Percentiles rank a stretch among this genome's conserved stretches.
These are phyloP conservation scores for Tribolium freemani DNA, from an alignment of 2,888 invertebrate species.

Conservation along the genomic window DNA sequence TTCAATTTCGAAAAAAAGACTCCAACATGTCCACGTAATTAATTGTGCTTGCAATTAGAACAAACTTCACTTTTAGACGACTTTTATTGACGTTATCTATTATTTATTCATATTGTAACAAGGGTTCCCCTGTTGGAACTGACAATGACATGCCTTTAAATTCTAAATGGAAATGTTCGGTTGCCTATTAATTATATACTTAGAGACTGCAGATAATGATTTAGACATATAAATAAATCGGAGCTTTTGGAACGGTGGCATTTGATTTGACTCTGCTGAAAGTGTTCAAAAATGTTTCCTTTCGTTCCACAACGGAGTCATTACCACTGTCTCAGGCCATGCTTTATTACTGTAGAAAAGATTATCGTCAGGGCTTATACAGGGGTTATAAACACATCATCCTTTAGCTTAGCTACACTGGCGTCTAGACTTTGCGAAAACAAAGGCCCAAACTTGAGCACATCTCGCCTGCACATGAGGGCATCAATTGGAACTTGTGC, in stretches of 20 bases:
- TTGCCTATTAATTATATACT: background rate
- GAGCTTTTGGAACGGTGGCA: background rate
- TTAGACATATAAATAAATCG: background rate
- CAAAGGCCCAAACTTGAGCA: background rate
- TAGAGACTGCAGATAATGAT: background rate
- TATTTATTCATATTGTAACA: background rate
- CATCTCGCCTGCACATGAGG: background rate
- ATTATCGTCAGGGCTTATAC: background rate
- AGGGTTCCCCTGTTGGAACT: background rate
- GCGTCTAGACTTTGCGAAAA: background rate
- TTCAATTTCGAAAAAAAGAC: no score
- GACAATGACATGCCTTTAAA: background rate
- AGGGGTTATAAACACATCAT: background rate
- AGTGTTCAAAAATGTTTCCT: background rate
- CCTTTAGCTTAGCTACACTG: background rate
- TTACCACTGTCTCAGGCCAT: background rate
- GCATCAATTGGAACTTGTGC: constrained; percentile 16
- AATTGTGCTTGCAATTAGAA: background rate
- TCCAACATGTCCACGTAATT: background rate
- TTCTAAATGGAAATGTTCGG: background rate
- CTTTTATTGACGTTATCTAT: background rate
- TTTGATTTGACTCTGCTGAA: background rate
- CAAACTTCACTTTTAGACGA: background rate
- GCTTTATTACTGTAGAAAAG: background rate
- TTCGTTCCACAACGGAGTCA: background rate